Evolutionary conservation across 64 coral and sea anemone species (phyloP), one percentile per base, ranked within the genome.

Genomic region (Platygyra sinensis): DNA sequence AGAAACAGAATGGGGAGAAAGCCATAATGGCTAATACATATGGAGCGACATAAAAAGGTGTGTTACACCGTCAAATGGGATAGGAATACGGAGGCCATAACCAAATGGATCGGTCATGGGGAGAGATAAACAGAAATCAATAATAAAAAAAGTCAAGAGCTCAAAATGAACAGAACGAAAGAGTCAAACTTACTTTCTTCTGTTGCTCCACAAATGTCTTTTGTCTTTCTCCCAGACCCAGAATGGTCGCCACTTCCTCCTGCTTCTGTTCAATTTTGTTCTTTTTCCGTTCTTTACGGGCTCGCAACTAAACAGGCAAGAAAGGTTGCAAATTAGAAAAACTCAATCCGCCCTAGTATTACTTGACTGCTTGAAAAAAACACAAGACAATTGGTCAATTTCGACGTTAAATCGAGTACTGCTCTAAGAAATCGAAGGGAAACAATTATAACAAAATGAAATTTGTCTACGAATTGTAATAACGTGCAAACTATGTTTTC

Each of bases 131-230:
- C 54, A 57, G 9, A 57, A 57, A 57, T 57, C 78, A 31, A 3
- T 12, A 52, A 59, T 1, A 52, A 29, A 79, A 27, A n/a, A 29
- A 13, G 11, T 46, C 5, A 77, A 77, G 22, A 16, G 30, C 10
- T n/a, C 13, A n/a, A n/a, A 57, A 25, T 18, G 24, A n/a, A 39
- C 25, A 27, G 65, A 69, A 27, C 4, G 25, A 27, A 22, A 22
- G 4, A 85, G 24, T 0, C 10, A 29, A 22, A 85, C 62, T 75
- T 31, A 98, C 96, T 90, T 98, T 98, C 55, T 94, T 83, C 81
- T 93, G 90, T 32, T 95, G 90, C 60, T 95, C 88, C 4, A 98
- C 96, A 87, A 98, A 94, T 2, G 96, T 98, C 72, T 98, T 98
- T 42, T 98, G 96, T 71, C 96, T 78, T 72, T 95, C 96, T 77